Evolutionary conservation across 2,888 invertebrate genomes (phyloP).

Genomic region (Acleris holmiana): DNA sequence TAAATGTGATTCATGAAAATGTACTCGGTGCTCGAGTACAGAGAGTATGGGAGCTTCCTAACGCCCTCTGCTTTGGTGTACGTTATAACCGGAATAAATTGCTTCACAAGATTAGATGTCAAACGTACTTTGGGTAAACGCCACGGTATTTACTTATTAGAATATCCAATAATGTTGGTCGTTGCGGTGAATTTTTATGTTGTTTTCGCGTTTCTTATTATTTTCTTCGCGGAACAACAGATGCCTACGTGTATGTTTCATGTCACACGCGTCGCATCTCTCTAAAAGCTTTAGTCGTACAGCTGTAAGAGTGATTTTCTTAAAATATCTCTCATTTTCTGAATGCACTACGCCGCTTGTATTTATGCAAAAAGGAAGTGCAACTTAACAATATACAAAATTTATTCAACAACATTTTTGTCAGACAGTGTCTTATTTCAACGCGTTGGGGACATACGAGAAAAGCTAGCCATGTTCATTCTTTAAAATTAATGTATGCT

Average conservation of each 20-base stretch:
- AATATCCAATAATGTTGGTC: slow-evolving; percentile 28
- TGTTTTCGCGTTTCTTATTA: slow-evolving; percentile 19
- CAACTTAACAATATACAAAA: not conserved
- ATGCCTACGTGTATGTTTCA: slow-evolving; percentile 24
- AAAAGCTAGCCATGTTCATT: too few relatives aligned
- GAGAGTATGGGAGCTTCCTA: slow-evolving; percentile 43
- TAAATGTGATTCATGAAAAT: slow-evolving; percentile 63
- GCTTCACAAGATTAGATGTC: slow-evolving; percentile 25
- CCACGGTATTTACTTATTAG: slow-evolving; percentile 29
- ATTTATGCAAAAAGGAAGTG: slow-evolving; percentile 4
- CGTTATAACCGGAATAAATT: slow-evolving; percentile 21
- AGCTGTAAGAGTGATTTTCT: slow-evolving; percentile 57
- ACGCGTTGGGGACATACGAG: too few relatives aligned
- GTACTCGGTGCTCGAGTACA: slow-evolving; percentile 45
- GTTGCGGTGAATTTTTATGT: slow-evolving; percentile 14
- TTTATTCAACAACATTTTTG: slow-evolving; percentile 3
- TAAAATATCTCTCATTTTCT: slow-evolving; percentile 54
- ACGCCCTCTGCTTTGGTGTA: slow-evolving; percentile 34
- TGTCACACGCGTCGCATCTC: slow-evolving; percentile 53
- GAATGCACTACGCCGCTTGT: slow-evolving; percentile 48
- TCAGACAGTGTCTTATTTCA: not conserved
- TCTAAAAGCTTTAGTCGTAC: slow-evolving; percentile 70
- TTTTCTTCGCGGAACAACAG: slow-evolving; percentile 12
- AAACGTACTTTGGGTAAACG: slow-evolving; percentile 18
- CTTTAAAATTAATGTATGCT: too few relatives aligned